Base-by-base conservation (phyloP, 2,797 vertebrate genomes). In the Enoplosus armatus region DNA sequence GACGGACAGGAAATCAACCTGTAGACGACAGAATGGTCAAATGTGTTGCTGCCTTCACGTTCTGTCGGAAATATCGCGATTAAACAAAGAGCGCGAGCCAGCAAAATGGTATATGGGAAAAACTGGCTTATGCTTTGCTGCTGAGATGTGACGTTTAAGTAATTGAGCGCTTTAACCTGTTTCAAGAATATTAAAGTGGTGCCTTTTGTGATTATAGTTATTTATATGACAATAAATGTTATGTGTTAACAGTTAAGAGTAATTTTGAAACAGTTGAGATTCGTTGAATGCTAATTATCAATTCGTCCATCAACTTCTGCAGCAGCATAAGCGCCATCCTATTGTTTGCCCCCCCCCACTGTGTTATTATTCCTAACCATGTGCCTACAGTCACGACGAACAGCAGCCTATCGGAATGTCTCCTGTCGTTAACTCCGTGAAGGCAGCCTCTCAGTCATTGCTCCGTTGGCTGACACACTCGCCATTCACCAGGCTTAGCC, bases 331-430 rank as follows among this genome's bases (percentile, higher is more conserved):
- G n/a, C 29, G 2, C 10, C 33, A 33, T 54, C 8, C 12, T 61
- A 29, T 31, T 58, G 47, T 73, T 35, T 67, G 51, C 59, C 9
- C 15, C 16, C 33, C 35, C 50, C 35, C 8, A 12, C 64, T 69
- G 48, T 80, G 59, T 79, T 85, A 47, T 75, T 70, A 84, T 81
- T 82, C 75, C 18, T 18, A 14, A 61, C 72, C 80, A 86, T 78
- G 86, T 82, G 84, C 68, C 56, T 72, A 8, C 22, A 61, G 85
- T 89, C 86, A 87, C 84, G 84, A 90, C 75, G 31, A 48, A 0
- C 35, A 31, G 3, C 73, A 80, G 85, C 75, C 82, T 76, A 75
- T 87, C 74, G 86, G 86, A 89, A 90, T 92, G 43, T 69, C 82
- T 71, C 26, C 75, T 24, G 50, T 61, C 70, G 24, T 54, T 22